A percentile compares a stretch with the other conserved stretches of the same genome.
Evolutionary conservation across 2,113 vertebrate genomes (phyloP).

Genomic region (Aldabrachelys gigantea): DNA sequence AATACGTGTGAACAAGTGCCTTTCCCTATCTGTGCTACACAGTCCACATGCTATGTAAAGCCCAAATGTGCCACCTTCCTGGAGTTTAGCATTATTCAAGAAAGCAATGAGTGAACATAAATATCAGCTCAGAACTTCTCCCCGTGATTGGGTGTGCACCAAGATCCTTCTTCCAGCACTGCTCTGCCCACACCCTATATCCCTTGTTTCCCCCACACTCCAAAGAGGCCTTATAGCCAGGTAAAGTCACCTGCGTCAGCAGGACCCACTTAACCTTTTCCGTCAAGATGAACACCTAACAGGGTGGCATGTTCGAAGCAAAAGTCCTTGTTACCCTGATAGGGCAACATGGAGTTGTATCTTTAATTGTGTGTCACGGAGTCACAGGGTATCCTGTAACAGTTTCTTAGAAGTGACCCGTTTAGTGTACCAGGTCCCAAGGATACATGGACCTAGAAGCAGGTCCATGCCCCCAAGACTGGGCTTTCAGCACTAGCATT

Average conservation of each 20-base stretch:
- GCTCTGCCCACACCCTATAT: not conserved
- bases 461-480: not conserved
- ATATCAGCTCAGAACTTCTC: not conserved
- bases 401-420: not conserved
- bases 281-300: not conserved
- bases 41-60: not conserved
- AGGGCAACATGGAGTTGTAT: not conserved
- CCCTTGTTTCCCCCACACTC: not conserved
- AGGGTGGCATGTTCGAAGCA: not conserved
- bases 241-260: not conserved
- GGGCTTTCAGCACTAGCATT: not conserved
- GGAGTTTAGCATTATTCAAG: not conserved
- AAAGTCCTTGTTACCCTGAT: not conserved
- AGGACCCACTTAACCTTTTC: not conserved
- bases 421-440: not conserved
- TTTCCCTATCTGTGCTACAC: not conserved
- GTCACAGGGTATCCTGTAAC: not conserved
- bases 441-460: not conserved
- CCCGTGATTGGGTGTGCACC: not conserved
- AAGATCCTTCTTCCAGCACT: not conserved
- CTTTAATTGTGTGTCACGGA: not conserved
- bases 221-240: fast-evolving
- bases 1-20: not conserved
- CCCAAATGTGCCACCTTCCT: not conserved
- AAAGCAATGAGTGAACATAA: not conserved